Evolutionary conservation across 2,797 vertebrate species (phyloP).

Genomic region (Lates japonicus): DNA sequence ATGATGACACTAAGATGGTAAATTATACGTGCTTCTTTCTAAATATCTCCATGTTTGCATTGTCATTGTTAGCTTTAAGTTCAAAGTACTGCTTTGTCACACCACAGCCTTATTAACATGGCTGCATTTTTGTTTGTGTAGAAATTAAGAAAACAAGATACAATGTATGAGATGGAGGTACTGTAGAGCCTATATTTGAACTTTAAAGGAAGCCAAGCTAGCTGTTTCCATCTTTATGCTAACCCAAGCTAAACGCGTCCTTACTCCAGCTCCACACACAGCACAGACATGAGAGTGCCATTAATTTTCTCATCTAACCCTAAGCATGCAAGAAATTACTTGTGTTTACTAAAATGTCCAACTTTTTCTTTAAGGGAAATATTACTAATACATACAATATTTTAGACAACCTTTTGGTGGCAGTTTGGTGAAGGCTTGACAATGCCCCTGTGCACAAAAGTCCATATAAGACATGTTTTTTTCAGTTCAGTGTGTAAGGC

Average conservation of each 20-base stretch:
- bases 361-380: not conserved
- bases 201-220: no score
- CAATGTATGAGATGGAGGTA: no score
- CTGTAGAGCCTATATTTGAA: no score
- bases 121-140: not conserved
- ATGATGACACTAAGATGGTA: not conserved
- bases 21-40: not conserved
- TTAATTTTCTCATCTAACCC: not conserved
- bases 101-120: not conserved
- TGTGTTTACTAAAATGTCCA: not conserved
- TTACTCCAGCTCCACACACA: not conserved
- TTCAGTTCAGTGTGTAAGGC: not conserved
- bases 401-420: not conserved
- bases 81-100: no score
- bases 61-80: not conserved
- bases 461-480: not conserved
- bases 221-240: not conserved
- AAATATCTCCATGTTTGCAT: no score
- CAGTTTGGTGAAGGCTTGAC: not conserved
- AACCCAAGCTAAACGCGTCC: not conserved
- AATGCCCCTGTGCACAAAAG: not conserved
- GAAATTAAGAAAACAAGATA: not conserved
- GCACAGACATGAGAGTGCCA: not conserved
- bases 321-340: not conserved
- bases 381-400: not conserved